These are phyloP conservation scores for Piprites chloris DNA, from an alignment of 2,113 vertebrate genomes.

Conservation along the genomic window DNA sequence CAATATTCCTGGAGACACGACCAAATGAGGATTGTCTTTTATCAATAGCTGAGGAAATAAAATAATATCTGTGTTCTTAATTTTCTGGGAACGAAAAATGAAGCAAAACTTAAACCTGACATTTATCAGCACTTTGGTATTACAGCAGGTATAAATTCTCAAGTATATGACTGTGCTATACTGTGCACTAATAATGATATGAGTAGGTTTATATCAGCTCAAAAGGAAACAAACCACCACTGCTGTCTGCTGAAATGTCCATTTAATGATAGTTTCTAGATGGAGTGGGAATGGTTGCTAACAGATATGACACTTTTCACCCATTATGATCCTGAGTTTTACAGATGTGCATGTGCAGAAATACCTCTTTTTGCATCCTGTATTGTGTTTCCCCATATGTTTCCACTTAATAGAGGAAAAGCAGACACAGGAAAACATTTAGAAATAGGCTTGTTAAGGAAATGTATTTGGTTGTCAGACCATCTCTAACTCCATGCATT, in stretches of 20 bases:
- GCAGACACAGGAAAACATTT: not conserved
- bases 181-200: not conserved
- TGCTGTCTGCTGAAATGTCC: not conserved
- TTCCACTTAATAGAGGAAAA: not conserved
- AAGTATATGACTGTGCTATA: not conserved
- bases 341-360: not conserved
- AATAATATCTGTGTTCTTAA: not conserved
- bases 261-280: not conserved
- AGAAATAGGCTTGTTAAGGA: not conserved
- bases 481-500: not conserved
- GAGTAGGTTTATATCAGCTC: not conserved
- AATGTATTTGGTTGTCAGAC: not conserved
- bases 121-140: not conserved
- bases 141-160: not conserved
- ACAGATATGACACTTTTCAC: not conserved
- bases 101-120: not conserved
- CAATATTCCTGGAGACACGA: not conserved
- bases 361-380: not conserved
- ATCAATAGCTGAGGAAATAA: not conserved
- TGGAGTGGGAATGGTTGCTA: not conserved
- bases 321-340: not conserved
- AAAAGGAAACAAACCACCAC: not conserved
- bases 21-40: not conserved
- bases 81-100: not conserved
- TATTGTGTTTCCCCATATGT: not conserved